These are phyloP conservation scores for Polydesmus complanatus DNA, from an alignment of 2,888 invertebrate genomes.

Conservation along the genomic window DNA sequence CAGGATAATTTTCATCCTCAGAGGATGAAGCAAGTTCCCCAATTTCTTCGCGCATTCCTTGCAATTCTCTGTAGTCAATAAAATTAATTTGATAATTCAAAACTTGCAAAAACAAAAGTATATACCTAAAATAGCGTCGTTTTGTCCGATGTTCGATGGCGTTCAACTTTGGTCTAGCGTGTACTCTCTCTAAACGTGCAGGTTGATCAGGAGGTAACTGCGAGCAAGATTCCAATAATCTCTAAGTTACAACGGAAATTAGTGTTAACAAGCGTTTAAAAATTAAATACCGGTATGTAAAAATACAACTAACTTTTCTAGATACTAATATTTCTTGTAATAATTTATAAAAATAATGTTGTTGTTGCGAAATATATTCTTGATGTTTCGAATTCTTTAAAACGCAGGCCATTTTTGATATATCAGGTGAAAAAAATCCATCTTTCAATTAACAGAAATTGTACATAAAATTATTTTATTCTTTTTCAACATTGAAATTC, in stretches of 20 bases:
- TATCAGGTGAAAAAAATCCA: slow-evolving; percentile 71
- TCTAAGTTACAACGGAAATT: slow-evolving; percentile 22
- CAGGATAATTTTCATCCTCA: slow-evolving; percentile 64
- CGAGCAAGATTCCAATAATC: slow-evolving; percentile 45
- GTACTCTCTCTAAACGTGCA: slow-evolving; percentile 27
- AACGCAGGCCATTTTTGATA: slow-evolving; percentile 60
- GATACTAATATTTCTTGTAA: slow-evolving; percentile 60
- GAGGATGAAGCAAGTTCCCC: slow-evolving; percentile 48
- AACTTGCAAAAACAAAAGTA: neutral
- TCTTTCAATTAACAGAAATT: slow-evolving; percentile 24
- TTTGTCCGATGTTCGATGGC: slow-evolving; percentile 27
- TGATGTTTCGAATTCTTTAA: slow-evolving; percentile 60
- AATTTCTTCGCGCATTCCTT: slow-evolving; percentile 53
- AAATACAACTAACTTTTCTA: slow-evolving; percentile 41
- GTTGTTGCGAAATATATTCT: slow-evolving; percentile 44
- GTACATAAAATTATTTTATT: neutral
- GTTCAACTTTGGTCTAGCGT: slow-evolving; percentile 24
- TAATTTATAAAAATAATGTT: slow-evolving; percentile 44
- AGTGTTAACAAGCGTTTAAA: neutral
- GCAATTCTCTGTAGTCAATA: slow-evolving; percentile 41
- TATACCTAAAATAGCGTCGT: slow-evolving; percentile 25
- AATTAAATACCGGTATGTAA: neutral
- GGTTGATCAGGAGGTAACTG: slow-evolving; percentile 47
- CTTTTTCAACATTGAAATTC: neutral
- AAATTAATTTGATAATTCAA: neutral